These are phyloP conservation scores for Octomys mimax DNA, from an alignment of 2,797 vertebrate species.

Conservation along the genomic window DNA sequence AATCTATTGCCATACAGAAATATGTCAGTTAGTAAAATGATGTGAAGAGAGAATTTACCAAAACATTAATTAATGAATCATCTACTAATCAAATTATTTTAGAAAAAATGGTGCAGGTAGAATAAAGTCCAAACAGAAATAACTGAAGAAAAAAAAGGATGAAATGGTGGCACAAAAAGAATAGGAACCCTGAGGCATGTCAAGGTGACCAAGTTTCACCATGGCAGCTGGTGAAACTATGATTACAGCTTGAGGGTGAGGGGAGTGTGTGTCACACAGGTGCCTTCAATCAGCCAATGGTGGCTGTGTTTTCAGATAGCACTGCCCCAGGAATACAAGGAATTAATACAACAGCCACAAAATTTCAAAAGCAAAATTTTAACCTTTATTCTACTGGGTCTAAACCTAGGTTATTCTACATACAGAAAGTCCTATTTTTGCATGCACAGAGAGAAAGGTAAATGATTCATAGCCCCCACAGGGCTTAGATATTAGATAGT, in stretches of 20 bases:
- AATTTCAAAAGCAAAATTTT: background rate
- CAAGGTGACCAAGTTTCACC: background rate
- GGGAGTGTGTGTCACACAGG: fast-evolving
- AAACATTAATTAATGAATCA: background rate
- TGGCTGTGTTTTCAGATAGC: background rate
- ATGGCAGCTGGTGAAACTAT: background rate
- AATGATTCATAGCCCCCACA: background rate
- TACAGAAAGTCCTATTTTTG: background rate
- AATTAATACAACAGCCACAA: background rate
- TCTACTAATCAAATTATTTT: background rate
- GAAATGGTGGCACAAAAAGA: background rate
- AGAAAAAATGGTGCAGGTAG: background rate
- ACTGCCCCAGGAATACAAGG: background rate
- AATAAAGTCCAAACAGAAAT: constrained; percentile 27
- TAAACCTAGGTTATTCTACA: background rate
- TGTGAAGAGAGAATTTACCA: background rate
- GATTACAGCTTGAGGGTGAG: background rate
- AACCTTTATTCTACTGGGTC: background rate
- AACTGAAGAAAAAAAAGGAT: background rate
- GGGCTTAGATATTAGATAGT: background rate
- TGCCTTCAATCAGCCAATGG: no score
- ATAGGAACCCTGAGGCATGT: fast-evolving
- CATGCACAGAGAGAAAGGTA: background rate
- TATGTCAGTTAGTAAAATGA: background rate
- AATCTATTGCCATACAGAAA: background rate